Evolutionary conservation across 1,140 invertebrate genomes (phyloP).

Genomic region (Heliconius hewitsoni): DNA sequence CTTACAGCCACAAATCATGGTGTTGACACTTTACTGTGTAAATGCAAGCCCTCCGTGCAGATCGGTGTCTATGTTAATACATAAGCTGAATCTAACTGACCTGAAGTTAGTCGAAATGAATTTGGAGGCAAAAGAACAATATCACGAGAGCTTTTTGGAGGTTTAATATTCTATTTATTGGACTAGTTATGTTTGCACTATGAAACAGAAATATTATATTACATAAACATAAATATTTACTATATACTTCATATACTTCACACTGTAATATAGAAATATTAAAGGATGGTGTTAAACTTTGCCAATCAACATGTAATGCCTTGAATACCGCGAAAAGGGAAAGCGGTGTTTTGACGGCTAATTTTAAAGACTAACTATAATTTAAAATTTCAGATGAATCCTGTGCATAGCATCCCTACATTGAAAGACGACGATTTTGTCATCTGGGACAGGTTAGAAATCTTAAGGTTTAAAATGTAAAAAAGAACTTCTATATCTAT

Average conservation of each 20-base stretch:
- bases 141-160: not conserved
- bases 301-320: no score
- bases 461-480: not conserved
- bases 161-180: not conserved
- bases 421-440: not conserved
- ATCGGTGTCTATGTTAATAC: not conserved
- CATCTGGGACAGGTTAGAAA: not conserved
- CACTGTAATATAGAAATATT: no score
- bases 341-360: no score
- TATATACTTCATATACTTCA: no score
- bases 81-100: not conserved
- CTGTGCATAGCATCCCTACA: not conserved
- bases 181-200: no score
- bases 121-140: not conserved
- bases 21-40: not conserved
- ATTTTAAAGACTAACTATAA: not conserved
- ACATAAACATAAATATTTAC: no score
- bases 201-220: no score
- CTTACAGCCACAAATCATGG: not conserved
- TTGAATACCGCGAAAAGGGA: no score
- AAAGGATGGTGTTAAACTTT: no score
- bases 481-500: not conserved
- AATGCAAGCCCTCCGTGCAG: not conserved
- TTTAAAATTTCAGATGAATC: not conserved
- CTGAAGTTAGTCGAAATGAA: not conserved